A percentile compares a stretch with the other conserved stretches of the same genome.
Conservation (phyloP, 2,888 invertebrate species). For the Pollenia amentaria region DNA sequence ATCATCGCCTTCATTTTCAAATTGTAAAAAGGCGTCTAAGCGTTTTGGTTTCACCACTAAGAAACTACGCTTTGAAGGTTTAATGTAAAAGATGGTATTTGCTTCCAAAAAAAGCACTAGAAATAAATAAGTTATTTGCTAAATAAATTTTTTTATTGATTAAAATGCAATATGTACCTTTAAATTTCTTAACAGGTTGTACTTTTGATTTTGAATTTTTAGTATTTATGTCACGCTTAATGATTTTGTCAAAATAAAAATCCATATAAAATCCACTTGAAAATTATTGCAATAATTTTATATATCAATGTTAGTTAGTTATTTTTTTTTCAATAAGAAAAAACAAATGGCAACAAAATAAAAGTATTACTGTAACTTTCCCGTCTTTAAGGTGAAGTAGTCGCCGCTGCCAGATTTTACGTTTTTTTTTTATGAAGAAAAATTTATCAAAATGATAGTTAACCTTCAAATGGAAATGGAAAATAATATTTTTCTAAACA, state of each 20-base stretch:
- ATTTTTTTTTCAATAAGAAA: not conserved
- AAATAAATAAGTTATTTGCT: not conserved
- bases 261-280: slow-evolving; percentile 32
- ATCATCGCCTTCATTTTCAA: slow-evolving; percentile 88
- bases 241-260: slow-evolving; percentile 26
- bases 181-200: slow-evolving; percentile 19
- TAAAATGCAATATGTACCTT: slow-evolving; percentile 11
- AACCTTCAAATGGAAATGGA: not conserved
- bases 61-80: slow-evolving; percentile 68
- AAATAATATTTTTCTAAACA: not conserved
- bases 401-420: too few species aligned
- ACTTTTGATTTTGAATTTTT: not conserved
- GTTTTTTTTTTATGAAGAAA: not conserved
- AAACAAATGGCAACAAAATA: slow-evolving; percentile 24
- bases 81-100: slow-evolving; percentile 74
- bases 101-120: slow-evolving; percentile 73
- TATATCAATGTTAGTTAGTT: not conserved
- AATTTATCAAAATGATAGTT: not conserved
- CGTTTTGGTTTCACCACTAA: slow-evolving; percentile 87
- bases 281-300: slow-evolving; percentile 33
- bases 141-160: not conserved
- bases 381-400: not conserved
- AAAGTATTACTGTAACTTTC: slow-evolving; percentile 49
- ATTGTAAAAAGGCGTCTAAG: slow-evolving; percentile 87
- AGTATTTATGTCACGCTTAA: not conserved